Base-by-base conservation (phyloP, 2,113 vertebrate genomes). In the Holacanthus passer region DNA sequence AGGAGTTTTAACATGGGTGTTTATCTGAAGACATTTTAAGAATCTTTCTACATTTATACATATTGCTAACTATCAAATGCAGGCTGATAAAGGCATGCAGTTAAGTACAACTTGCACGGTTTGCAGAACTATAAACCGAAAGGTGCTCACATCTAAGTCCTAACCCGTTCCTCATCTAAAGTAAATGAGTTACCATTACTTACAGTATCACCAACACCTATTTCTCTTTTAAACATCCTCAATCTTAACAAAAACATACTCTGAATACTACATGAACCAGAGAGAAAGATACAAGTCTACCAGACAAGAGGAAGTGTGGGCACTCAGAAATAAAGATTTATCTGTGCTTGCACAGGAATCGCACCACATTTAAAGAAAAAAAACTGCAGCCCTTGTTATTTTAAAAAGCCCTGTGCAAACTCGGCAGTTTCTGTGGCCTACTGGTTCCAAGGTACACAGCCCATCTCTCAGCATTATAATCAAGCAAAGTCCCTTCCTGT, bases 391-490 rank as follows among this genome's bases (percentile, higher is more conserved):
- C 29, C 43, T 84, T 84, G 77, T 91, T 87, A 87, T 79, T 87
- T 35, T 52, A 74, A 71, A 76, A 73, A 82, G 60, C 53, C 17
- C 19, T 72, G 39, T 90, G 90, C 93, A 86, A 82, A 86, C 74
- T 84, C 67, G 0, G 92, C 94, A 90, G 69, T 91, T 93, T 93
- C 55, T 82, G 73, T 35, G 4, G 85, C 52, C 74, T 67, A 29
- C 41, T 81, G 20, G 88, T 86, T 94, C 87, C 85, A 93, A 93
- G 86, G 86, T 88, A 84, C 90, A 93, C 77, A 81, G 64, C 77
- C 65, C 80, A 85, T 88, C 84, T 82, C 71, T 89, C 63, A 83
- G 81, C 75, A 84, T 89, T 88, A 83, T 80, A 84, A 83, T 83
- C 68, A 81, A 88, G 85, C 82, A 82, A 91, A 88, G 85, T 86